phyloP scores from a whole-genome alignment of 2,113 vertebrate genomes.

The Caloenas nicobarica region DNA sequence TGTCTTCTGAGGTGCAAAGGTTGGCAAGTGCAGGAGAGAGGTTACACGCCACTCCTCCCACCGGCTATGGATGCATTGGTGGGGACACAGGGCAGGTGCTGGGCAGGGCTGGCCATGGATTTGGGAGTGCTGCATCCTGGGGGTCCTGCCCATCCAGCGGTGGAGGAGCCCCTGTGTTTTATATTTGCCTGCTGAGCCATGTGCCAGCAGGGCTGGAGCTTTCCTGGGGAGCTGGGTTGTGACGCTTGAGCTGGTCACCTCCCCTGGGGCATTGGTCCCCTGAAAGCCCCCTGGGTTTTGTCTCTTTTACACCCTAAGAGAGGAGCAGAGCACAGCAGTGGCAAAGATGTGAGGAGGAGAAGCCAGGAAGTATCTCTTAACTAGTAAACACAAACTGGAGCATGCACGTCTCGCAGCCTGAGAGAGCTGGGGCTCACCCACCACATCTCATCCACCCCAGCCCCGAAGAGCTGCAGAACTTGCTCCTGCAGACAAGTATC shows the following conservation, averaged over 20 bases:
- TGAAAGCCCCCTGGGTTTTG: fast-evolving
- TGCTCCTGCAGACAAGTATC: not conserved
- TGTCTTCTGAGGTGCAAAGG: not conserved
- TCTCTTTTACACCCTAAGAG: not conserved
- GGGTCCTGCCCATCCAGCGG: not conserved
- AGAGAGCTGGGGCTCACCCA: not conserved
- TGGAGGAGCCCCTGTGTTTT: fast-evolving
- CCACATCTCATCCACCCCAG: fast-evolving
- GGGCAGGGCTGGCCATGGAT: not conserved
- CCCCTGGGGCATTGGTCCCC: not conserved
- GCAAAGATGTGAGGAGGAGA: not conserved
- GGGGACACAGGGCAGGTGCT: fast-evolving
- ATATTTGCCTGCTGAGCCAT: not conserved
- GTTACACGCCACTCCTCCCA: not conserved
- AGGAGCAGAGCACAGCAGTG: not conserved
- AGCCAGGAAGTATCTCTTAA: not conserved
- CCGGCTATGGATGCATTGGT: fast-evolving
- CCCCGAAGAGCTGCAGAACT: not conserved
- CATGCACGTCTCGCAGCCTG: fast-evolving
- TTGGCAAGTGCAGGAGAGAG: not conserved
- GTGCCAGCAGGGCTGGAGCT: fast-evolving
- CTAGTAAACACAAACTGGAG: not conserved
- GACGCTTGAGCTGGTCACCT: not conserved
- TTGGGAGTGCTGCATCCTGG: fast-evolving
- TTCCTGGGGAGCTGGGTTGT: not conserved